Percentiles rank a stretch among this genome's conserved stretches.
phyloP scores from a whole-genome alignment of 2,113 vertebrate species.

The Neopipo cinnamomea region DNA sequence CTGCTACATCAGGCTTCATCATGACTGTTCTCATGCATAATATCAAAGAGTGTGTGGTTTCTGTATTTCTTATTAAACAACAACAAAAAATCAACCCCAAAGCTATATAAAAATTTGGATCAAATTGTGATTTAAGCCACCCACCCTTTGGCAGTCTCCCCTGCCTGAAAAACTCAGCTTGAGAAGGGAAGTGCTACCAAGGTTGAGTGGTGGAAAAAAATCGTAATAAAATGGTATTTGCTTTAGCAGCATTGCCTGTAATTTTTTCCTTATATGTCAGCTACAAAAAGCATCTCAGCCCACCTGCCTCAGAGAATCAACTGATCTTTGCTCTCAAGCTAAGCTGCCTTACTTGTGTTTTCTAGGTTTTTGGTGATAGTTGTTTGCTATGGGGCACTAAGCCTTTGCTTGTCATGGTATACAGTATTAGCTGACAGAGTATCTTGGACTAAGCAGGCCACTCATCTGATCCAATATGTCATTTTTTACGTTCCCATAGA shows the following conservation, averaged over 20 bases:
- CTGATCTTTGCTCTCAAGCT: background rate
- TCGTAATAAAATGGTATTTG: background rate
- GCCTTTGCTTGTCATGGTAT: background rate
- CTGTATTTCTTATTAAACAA: background rate
- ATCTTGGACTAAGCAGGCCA: conserved; percentile 49
- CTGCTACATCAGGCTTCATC: background rate
- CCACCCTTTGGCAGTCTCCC: conserved; percentile 24
- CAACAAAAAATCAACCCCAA: background rate
- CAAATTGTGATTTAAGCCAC: conserved; percentile 16
- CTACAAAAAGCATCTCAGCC: background rate
- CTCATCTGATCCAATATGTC: conserved; percentile 50
- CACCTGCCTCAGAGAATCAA: background rate
- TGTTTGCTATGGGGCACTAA: background rate
- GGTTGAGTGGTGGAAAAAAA: conserved; percentile 1
- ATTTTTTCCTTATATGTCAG: background rate
- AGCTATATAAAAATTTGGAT: background rate
- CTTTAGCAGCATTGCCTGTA: background rate
- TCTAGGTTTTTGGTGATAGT: background rate
- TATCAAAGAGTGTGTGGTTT: background rate
- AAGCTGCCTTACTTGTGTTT: background rate
- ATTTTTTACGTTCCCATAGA: conserved; percentile 64
- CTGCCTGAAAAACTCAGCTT: conserved; percentile 34
- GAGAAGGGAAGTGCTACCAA: background rate
- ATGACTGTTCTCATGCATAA: background rate
- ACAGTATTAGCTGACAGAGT: background rate